Percentiles rank a stretch among this genome's conserved stretches.
Conservation (phyloP, 2,797 vertebrate species). For the Myotis findleyi region DNA sequence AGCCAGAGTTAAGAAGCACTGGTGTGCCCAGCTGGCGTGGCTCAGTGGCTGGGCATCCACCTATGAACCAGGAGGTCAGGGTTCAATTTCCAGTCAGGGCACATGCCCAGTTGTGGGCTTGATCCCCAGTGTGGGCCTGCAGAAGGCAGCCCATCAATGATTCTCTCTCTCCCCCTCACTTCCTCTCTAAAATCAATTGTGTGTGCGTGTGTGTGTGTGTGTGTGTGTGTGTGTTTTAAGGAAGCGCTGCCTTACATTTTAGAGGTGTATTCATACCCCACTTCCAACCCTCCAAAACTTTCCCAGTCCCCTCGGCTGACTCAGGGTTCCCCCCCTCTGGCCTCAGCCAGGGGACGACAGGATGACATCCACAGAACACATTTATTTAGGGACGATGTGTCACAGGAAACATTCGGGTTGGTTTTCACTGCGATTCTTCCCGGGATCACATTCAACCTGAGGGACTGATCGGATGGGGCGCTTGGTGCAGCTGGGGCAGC, state of each 20-base stretch:
- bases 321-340: background rate
- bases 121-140: too few relatives aligned
- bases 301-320: background rate
- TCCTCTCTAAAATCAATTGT: too few relatives aligned
- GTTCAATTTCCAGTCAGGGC: too few relatives aligned
- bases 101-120: too few relatives aligned
- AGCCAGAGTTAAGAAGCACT: background rate
- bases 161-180: too few relatives aligned
- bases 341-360: background rate
- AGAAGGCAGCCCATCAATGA: too few relatives aligned
- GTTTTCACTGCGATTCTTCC: conserved; percentile 21
- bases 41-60: too few relatives aligned
- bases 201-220: too few relatives aligned
- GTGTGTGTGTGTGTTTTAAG: too few relatives aligned
- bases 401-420: conserved; percentile 26
- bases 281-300: background rate
- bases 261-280: background rate
- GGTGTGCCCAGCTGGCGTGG: too few relatives aligned
- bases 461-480: background rate
- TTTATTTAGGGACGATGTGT: conserved; percentile 63
- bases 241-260: too few relatives aligned
- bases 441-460: background rate
- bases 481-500: rapidly evolving
- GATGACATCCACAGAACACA: background rate
- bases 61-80: too few relatives aligned